phyloP scores from a whole-genome alignment of 2,888 invertebrate genomes.

The Blomia tropicalis region DNA sequence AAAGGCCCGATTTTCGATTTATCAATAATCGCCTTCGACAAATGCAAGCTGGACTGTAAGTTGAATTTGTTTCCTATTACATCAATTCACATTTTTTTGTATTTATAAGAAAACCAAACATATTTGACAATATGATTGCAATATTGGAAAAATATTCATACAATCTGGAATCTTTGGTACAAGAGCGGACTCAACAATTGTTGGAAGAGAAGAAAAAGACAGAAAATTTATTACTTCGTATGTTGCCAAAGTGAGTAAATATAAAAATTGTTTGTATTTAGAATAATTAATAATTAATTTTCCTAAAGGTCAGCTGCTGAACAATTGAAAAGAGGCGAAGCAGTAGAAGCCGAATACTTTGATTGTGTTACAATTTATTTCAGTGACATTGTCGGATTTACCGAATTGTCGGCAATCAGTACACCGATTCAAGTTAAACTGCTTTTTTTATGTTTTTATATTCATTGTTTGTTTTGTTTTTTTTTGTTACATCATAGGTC shows the following conservation, averaged over 20 bases:
- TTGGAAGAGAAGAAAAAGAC: slow-evolving; percentile 68
- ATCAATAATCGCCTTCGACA: slow-evolving; percentile 35
- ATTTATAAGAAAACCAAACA: slow-evolving; percentile 59
- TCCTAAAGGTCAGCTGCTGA: slow-evolving; percentile 55
- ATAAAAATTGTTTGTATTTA: not conserved
- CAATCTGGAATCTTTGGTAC: slow-evolving; percentile 63
- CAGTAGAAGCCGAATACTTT: slow-evolving; percentile 57
- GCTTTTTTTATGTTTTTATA: slow-evolving; percentile 15
- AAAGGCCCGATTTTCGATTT: slow-evolving; percentile 37
- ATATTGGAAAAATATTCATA: slow-evolving; percentile 83
- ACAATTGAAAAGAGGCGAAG: slow-evolving; percentile 56
- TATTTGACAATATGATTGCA: slow-evolving; percentile 72
- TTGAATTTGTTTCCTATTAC: slow-evolving; percentile 30
- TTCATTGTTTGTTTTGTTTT: too few relatives aligned
- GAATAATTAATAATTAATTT: slow-evolving; percentile 12
- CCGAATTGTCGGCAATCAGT: slow-evolving; percentile 56
- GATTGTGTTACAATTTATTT: slow-evolving; percentile 68
- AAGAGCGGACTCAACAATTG: slow-evolving; percentile 61
- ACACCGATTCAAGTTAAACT: slow-evolving; percentile 53
- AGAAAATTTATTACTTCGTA: slow-evolving; percentile 61
- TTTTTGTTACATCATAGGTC: slow-evolving; percentile 44
- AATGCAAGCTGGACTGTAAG: slow-evolving; percentile 62
- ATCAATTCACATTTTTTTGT: not conserved
- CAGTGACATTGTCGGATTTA: slow-evolving; percentile 69
- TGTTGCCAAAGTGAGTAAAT: slow-evolving; percentile 58